Conservation (phyloP, 1,140 invertebrate species). For the Temnothorax curvispinosus region DNA sequence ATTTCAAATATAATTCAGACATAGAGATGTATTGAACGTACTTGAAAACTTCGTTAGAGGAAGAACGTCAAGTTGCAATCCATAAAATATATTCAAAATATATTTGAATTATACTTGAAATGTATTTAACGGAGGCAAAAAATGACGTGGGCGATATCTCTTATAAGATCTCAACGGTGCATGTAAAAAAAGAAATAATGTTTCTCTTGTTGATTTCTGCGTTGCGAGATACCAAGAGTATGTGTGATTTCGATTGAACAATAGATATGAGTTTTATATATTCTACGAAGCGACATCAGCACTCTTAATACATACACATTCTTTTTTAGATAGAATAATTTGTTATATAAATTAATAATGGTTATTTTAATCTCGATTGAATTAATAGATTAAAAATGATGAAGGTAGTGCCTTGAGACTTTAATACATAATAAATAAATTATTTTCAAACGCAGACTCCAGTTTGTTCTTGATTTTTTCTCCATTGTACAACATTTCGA, state of each 20-base stretch:
- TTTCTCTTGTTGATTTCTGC: constrained; percentile 22
- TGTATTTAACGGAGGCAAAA: constrained; percentile 7
- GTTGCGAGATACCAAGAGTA: background rate
- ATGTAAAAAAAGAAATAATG: constrained; percentile 4
- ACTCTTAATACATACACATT: constrained; percentile 3
- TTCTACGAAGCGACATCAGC: constrained; percentile 26
- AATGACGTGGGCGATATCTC: constrained; percentile 20
- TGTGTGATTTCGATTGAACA: constrained; percentile 6
- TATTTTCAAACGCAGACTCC: constrained; percentile 42
- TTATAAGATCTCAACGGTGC: constrained; percentile 40
- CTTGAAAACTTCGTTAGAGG: background rate
- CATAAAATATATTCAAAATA: background rate
- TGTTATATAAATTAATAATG: constrained; percentile 53
- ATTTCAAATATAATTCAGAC: constrained; percentile 29
- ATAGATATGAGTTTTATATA: constrained; percentile 32
- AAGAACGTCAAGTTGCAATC: background rate
- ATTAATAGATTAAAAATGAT: constrained; percentile 23
- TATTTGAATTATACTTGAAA: constrained; percentile 33
- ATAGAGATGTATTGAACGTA: constrained; percentile 9
- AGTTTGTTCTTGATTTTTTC: constrained; percentile 18
- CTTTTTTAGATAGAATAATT: constrained; percentile 43
- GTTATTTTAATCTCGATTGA: constrained; percentile 36
- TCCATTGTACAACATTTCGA: constrained; percentile 1
- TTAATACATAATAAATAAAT: constrained; percentile 60
- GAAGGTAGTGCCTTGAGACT: constrained; percentile 56